These are phyloP conservation scores for Drosophila pseudoananassae DNA, from an alignment of 1,140 invertebrate species.

Conservation along the genomic window DNA sequence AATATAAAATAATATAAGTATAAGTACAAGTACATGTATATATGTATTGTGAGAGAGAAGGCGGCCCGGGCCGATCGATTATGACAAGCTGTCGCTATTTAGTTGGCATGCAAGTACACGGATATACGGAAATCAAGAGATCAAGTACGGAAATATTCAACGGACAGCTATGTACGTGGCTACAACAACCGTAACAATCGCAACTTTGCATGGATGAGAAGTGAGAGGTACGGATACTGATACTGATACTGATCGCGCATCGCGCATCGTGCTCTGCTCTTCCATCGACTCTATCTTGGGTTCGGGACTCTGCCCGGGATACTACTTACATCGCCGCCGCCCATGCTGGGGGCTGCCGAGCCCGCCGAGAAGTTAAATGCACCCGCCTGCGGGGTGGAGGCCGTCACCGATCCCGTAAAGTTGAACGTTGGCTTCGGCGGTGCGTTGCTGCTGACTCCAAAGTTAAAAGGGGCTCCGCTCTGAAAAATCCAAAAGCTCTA, in stretches of 20 bases:
- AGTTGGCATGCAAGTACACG: slow-evolving; percentile 38
- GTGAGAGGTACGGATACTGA: not conserved
- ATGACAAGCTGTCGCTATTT: slow-evolving; percentile 11
- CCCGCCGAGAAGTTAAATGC: slow-evolving; percentile 59
- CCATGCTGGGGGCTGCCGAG: slow-evolving; percentile 1
- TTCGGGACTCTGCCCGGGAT: not conserved
- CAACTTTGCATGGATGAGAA: slow-evolving; percentile 35
- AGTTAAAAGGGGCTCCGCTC: slow-evolving; percentile 45
- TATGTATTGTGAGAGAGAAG: slow-evolving; percentile 7
- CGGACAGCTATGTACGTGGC: slow-evolving; percentile 31
- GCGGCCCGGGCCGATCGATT: slow-evolving; percentile 23
- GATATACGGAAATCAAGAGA: slow-evolving; percentile 14
- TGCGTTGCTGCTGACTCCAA: slow-evolving; percentile 29
- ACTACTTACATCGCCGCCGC: slow-evolving; percentile 51
- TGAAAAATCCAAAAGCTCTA: too few species aligned
- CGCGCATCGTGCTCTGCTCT: slow-evolving; percentile 22
- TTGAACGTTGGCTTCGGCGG: slow-evolving; percentile 58
- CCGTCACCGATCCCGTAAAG: slow-evolving; percentile 45
- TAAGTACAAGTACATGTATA: slow-evolving; percentile 18
- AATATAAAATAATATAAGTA: slow-evolving; percentile 46
- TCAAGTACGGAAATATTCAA: not conserved
- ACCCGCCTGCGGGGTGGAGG: slow-evolving; percentile 28
- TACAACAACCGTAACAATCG: slow-evolving; percentile 44
- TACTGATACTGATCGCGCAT: slow-evolving; percentile 1
- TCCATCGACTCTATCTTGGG: slow-evolving; percentile 12